Evolutionary conservation across 2,888 invertebrate genomes (phyloP).

Genomic region (Tuta absoluta): DNA sequence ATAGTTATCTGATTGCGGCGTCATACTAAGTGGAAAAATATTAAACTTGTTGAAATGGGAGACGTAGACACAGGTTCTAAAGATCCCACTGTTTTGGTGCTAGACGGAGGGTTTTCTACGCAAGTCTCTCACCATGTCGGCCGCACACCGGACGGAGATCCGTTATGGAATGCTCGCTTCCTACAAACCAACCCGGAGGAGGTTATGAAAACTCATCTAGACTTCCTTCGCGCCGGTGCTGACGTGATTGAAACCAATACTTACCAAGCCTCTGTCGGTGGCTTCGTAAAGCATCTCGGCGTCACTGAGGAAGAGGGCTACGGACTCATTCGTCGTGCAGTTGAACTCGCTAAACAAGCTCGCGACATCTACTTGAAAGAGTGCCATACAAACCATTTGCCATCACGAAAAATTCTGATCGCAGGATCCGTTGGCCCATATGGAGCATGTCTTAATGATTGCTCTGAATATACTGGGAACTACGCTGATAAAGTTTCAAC

Average conservation of each 20-base stretch:
- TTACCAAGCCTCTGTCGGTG: conserved; percentile 91
- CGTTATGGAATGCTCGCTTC: conserved; percentile 93
- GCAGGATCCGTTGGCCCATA: conserved; percentile 96
- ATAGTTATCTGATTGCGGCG: neutral
- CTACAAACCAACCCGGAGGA: conserved; percentile 88
- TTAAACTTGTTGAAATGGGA: neutral
- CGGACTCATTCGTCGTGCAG: conserved; percentile 86
- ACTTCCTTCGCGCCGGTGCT: conserved; percentile 91
- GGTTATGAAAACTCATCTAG: conserved; percentile 88
- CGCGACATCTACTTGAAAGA: conserved; percentile 81
- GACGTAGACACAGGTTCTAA: conserved; percentile 30
- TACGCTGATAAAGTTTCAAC: conserved; percentile 84
- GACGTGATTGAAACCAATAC: conserved; percentile 93
- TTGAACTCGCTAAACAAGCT: conserved; percentile 86
- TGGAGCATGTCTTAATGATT: conserved; percentile 92
- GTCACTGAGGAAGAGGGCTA: conserved; percentile 84
- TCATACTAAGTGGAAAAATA: neutral
- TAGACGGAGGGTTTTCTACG: conserved; percentile 90
- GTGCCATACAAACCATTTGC: conserved; percentile 46
- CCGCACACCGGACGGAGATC: conserved; percentile 88
- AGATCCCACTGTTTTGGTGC: conserved; percentile 57
- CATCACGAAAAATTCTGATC: conserved; percentile 77
- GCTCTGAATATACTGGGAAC: conserved; percentile 93
- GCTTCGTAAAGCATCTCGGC: conserved; percentile 87
- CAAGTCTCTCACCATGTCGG: conserved; percentile 88